Evolutionary conservation across 1,140 invertebrate species (phyloP), one percentile per base, ranked within the genome.

Genomic region (Caenorhabditis inopinata): DNA sequence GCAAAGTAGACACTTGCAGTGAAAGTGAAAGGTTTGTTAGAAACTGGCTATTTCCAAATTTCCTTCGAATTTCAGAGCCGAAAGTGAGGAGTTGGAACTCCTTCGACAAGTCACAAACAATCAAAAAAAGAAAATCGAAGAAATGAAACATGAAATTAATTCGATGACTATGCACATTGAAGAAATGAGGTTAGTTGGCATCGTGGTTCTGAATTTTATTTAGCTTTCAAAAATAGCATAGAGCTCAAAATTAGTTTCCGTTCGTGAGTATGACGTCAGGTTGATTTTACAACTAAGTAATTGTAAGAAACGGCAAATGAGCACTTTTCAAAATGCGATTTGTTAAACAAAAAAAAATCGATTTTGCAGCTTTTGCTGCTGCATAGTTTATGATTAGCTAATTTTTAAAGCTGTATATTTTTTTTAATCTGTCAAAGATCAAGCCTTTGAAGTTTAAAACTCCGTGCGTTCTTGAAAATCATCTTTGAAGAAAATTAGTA

Each of bases 91-190:
- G 21, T 32, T 80, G 7, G 48, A 48, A 1, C 21, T 76, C 3
- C 62, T 81, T n/a, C 18, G 80, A 18, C 21, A 49, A 21, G 42
- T 76, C 0, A 51, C 53, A 16, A 68, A 81, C 23, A 62, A 78
- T 47, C 82, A 83, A 38, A 83, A 83, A 46, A 62, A 77, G 29
- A 38, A 74, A 49, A 83, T 83, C 27, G 45, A 49, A 11, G 21
- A 77, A 16, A 32, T 83, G 48, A 73, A 35, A 7, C 74, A 58
- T 11, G 78, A 83, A 23, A 76, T 51, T 16, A 48, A 42, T 51
- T 42, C 45, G 45, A 42, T 83, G 51, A 49, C 76, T 29, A 35
- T 47, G 48, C 74, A 80, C 23, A 53, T 83, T 12, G 75, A 80
- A 38, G 42, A 76, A 23, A 48, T 80, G n/a, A 45, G 79, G 73